Base-by-base conservation (phyloP, 2,888 invertebrate genomes). In the Iphiclides podalirius region DNA sequence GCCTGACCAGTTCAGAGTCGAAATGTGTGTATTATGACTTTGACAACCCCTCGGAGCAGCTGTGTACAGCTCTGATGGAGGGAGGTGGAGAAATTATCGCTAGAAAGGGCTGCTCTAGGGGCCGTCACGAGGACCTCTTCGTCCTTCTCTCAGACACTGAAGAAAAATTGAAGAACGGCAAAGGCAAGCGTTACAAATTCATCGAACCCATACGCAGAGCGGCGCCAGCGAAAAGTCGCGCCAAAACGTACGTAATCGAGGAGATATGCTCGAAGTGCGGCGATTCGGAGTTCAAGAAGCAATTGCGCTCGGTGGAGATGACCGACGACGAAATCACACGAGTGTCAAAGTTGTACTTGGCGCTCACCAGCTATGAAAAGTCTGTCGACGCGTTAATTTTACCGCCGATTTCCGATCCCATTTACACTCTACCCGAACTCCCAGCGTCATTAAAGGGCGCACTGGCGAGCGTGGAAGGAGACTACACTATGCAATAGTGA, bases 1-100 rank as follows among this genome's bases (percentile, higher is more conserved):
- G 77, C 38, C 72, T 72, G 54, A 79, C 77, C 42, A 78, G 66
- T 48, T 72, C 84, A 1, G 83, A 84, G 55, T 79, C 84, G 11
- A 77, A 75, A 53, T 79, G 79, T 57, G 69, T 87, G 2, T 84
- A 79, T 60, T 87, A 85, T 79, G 87, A 87, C 64, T 75, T 87
- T 37, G 72, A 76, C 58, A 85, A 79, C 54, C 88, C 88, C 1
- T 64, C 83, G 40, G 78, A 83, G 60, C 70, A 73, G 52, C 58
- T 88, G 58, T 78, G 78, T 63, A 60, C 58, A 46, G 80, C 81
- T 26, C 74, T 88, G 41, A 79, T 87, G 81, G 72, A 69, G 58
- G 79, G 80, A 53, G 88, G 88, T 23, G 88, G 84, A 1, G 82
- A 86, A 58, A 60, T 80, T 16, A 69, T 87, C 52, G 71, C 77